Percentiles rank a stretch among this genome's conserved stretches.
Evolutionary conservation across 53 echinoderm and acorn worm genomes (phyloP).

Genomic region (Holothuria leucospilota): DNA sequence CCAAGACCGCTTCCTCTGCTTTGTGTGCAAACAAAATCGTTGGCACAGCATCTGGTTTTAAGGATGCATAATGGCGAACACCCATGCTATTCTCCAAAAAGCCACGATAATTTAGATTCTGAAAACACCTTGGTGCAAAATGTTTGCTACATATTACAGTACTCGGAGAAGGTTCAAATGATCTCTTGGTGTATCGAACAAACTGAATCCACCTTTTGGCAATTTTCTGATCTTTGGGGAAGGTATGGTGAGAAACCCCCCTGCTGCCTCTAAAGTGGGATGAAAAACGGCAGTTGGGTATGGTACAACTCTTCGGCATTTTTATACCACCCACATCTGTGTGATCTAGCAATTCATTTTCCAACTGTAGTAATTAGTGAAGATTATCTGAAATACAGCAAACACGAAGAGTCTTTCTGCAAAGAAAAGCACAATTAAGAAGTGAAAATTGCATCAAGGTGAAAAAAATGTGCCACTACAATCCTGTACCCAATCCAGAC

Average conservation of each 20-base stretch:
- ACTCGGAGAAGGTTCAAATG: neutral
- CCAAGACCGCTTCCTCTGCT: conserved; percentile 6
- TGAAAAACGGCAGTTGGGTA: neutral
- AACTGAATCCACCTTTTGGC: conserved; percentile 19
- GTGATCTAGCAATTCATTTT: too few relatives aligned
- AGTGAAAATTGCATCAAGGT: too few relatives aligned
- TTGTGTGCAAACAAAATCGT: conserved; percentile 24
- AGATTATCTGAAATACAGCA: too few relatives aligned
- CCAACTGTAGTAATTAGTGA: too few relatives aligned
- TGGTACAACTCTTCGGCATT: neutral
- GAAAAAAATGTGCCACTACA: too few relatives aligned
- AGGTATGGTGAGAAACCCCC: neutral
- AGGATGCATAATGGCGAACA: neutral
- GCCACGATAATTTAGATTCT: neutral
- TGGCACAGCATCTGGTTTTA: conserved; percentile 16
- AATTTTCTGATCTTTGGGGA: conserved; percentile 18
- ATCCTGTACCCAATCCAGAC: too few relatives aligned
- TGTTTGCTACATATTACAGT: conserved; percentile 25
- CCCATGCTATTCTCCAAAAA: neutral
- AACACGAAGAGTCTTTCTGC: too few relatives aligned
- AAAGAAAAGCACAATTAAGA: too few relatives aligned
- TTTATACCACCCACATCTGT: neutral
- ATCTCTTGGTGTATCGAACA: conserved; percentile 6
- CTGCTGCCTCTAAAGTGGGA: neutral
- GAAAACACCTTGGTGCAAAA: neutral